Conservation (phyloP, 1,140 invertebrate genomes). For the Megalonaias nervosa region DNA sequence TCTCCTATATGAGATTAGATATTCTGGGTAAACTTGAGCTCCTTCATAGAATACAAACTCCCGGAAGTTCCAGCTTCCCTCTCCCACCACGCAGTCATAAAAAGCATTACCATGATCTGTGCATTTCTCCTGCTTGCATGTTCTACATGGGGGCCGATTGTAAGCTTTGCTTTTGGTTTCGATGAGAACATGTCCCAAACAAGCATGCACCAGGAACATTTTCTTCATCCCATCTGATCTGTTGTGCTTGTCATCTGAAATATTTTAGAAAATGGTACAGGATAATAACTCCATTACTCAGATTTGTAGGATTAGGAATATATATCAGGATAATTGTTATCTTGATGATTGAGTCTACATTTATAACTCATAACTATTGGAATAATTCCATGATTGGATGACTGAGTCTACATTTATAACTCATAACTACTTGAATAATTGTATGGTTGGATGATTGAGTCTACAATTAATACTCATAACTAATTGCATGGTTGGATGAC, state of each 20-base stretch:
- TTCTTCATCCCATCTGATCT: conserved; percentile 20
- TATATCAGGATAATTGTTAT: no score
- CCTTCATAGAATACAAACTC: conserved; percentile 53
- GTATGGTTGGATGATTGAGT: no score
- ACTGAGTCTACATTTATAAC: no score
- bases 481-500: no score
- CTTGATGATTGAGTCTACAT: no score
- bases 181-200: conserved; percentile 25
- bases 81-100: conserved; percentile 44
- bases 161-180: conserved; percentile 9
- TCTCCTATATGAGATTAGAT: conserved; percentile 43
- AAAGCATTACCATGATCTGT: conserved; percentile 7
- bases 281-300: no score
- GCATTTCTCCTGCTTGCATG: conserved; percentile 29
- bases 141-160: conserved; percentile 30
- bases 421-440: no score
- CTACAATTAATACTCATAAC: no score
- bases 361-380: no score
- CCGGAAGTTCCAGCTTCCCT: conserved; percentile 43
- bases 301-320: no score
- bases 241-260: conserved; percentile 17
- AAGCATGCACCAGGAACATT: conserved; percentile 29
- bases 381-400: no score
- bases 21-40: conserved; percentile 47
- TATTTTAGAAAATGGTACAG: no score